Base-by-base conservation (phyloP, 2,888 invertebrate genomes). In the Caenorhabditis becei region DNA sequence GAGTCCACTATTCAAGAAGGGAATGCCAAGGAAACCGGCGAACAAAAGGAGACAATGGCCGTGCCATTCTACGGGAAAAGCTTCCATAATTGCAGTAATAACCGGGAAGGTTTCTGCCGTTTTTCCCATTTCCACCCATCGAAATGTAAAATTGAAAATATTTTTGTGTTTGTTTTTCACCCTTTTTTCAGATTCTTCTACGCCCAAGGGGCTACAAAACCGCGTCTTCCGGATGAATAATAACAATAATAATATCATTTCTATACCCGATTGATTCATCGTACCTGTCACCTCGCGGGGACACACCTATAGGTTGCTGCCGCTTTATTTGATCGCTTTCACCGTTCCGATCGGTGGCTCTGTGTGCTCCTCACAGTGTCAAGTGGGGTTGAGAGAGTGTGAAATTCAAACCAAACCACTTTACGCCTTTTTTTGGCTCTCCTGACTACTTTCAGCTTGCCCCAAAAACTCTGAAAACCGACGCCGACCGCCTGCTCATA, bases 71-170 rank as follows among this genome's bases (percentile, higher is more conserved):
- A 67, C 56, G 58, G 67, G 56, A 41, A 67, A 32, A 37, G 41
- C 10, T 24, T 41, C 56, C 61, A 74, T 74, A 74, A 74, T 74
- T 74, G 72, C 72, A 74, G 65, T 74, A 74, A 74, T 74, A 74
- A 74, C n/a, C n/a, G n/a, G n/a, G n/a, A n/a, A n/a, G n/a, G n/a
- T n/a, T n/a, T n/a, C n/a, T n/a, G n/a, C n/a, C 35, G 35, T 35
- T 35, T 35, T 53, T 70, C 70, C n/a, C n/a, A n/a, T n/a, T n/a
- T n/a, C n/a, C n/a, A n/a, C n/a, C n/a, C n/a, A n/a, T n/a, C n/a
- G n/a, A n/a, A n/a, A n/a, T n/a, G n/a, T n/a, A n/a, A n/a, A n/a
- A n/a, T n/a, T n/a, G n/a, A 47, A 28, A 51, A 44, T 20, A 23
- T 24, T 23, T 41, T 20, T 16, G 20, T 32, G 28, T 70, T 71